These are phyloP conservation scores for Oopsacas minuta DNA, from an alignment of 37 sponge, comb jelly and placozoan genomes.

Conservation along the genomic window DNA sequence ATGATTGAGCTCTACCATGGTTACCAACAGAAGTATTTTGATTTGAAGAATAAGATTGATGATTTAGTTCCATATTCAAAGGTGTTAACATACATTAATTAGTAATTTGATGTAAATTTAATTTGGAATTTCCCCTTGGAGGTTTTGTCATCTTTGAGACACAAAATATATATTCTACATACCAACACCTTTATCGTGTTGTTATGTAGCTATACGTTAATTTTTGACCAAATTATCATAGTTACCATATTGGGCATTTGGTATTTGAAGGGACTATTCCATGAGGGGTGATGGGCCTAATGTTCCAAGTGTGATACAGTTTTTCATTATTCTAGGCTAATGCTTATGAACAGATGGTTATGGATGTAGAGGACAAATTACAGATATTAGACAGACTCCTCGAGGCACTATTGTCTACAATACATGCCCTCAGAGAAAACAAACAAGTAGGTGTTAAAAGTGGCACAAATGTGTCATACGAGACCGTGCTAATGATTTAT, in stretches of 20 bases:
- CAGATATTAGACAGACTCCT: neutral
- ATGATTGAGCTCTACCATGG: neutral
- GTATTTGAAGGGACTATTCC: neutral
- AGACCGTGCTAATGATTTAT: too few species aligned
- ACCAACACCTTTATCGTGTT: too few species aligned
- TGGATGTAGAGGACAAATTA: neutral
- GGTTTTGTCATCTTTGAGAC: too few species aligned
- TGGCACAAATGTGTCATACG: neutral
- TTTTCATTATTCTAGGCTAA: slow-evolving; percentile 3
- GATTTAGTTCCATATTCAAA: neutral
- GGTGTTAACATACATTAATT: too few species aligned
- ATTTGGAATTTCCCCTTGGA: too few species aligned
- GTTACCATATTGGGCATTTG: neutral
- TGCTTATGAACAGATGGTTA: neutral
- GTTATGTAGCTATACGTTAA: too few species aligned
- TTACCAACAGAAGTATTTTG: neutral
- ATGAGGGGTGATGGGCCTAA: too few species aligned
- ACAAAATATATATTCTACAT: too few species aligned
- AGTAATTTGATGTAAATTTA: too few species aligned
- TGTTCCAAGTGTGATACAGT: too few species aligned
- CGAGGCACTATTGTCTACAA: neutral
- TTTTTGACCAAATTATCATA: neutral
- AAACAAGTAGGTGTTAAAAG: neutral
- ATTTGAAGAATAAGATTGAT: neutral
- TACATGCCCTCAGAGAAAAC: neutral